These are phyloP conservation scores for Arbacia lixula DNA, from an alignment of 53 echinoderm and acorn worm genomes.

Conservation along the genomic window DNA sequence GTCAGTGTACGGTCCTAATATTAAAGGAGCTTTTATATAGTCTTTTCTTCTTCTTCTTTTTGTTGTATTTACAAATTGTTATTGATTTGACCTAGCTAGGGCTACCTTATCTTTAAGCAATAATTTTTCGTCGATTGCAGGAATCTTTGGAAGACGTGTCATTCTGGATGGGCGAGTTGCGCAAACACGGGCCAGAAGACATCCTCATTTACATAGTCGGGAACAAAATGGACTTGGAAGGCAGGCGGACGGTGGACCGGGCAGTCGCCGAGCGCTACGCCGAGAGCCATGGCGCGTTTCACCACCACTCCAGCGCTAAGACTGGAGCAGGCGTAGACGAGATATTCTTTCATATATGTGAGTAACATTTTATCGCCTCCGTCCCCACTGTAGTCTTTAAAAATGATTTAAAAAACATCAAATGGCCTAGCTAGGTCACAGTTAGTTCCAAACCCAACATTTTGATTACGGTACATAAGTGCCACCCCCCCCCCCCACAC, in stretches of 20 bases:
- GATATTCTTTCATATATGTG: conserved; percentile 43
- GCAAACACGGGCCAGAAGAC: conserved; percentile 59
- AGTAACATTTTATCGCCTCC: no score
- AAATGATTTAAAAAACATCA: no score
- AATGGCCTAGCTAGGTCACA: no score
- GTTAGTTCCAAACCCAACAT: no score
- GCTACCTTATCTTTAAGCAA: no score
- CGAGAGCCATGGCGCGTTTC: conserved; percentile 34
- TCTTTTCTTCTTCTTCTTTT: neutral
- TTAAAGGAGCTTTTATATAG: no score
- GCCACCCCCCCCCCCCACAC: neutral
- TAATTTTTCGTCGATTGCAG: conserved; percentile 13
- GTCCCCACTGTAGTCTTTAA: no score
- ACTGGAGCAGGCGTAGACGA: conserved; percentile 47
- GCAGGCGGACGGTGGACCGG: conserved; percentile 1
- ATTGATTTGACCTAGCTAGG: no score
- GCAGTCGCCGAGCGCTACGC: conserved; percentile 50
- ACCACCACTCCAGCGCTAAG: conserved; percentile 68
- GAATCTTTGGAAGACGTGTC: conserved; percentile 59
- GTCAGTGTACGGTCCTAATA: no score
- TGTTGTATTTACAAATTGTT: neutral
- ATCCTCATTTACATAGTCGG: conserved; percentile 54
- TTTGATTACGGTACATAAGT: no score
- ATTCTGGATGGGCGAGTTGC: conserved; percentile 59
- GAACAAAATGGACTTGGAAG: conserved; percentile 61